Conservation (phyloP, 2,888 invertebrate genomes). For the Lochmaea capreae region DNA sequence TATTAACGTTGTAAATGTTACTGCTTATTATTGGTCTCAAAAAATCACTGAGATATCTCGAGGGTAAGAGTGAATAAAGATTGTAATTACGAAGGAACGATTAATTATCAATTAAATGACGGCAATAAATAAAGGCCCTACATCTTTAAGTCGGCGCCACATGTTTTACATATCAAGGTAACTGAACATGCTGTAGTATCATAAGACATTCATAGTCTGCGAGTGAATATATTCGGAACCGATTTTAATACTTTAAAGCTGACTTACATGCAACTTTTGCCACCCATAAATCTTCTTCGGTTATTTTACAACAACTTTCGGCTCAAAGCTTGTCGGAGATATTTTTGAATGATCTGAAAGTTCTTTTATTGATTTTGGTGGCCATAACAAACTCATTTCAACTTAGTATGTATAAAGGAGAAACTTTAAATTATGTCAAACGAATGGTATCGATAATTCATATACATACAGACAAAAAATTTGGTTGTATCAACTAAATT, state of each 20-base stretch:
- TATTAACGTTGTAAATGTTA: constrained; percentile 21
- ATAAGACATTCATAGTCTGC: constrained; percentile 26
- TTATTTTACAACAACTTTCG: constrained; percentile 8
- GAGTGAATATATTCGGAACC: constrained; percentile 27
- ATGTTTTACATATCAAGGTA: constrained; percentile 49
- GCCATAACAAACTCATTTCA: neutral
- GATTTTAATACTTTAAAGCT: constrained; percentile 29
- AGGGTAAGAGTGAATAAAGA: constrained; percentile 54
- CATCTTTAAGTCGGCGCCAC: constrained; percentile 48
- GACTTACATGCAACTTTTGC: constrained; percentile 31
- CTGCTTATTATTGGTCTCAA: constrained; percentile 32
- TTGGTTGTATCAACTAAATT: too few relatives aligned
- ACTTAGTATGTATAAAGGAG: neutral
- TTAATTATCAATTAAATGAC: constrained; percentile 62
- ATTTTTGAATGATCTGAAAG: neutral
- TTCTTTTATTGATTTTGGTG: neutral
- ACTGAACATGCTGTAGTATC: constrained; percentile 27
- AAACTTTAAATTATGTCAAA: neutral
- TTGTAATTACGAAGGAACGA: constrained; percentile 60
- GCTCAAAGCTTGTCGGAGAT: neutral
- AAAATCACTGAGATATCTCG: constrained; percentile 38
- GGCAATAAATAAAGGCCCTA: constrained; percentile 57
- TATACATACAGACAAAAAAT: neutral
- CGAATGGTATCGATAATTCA: neutral
- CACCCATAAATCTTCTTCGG: constrained; percentile 17